Conservation (phyloP, 2,113 vertebrate genomes). For the Gambusia holbrooki region DNA sequence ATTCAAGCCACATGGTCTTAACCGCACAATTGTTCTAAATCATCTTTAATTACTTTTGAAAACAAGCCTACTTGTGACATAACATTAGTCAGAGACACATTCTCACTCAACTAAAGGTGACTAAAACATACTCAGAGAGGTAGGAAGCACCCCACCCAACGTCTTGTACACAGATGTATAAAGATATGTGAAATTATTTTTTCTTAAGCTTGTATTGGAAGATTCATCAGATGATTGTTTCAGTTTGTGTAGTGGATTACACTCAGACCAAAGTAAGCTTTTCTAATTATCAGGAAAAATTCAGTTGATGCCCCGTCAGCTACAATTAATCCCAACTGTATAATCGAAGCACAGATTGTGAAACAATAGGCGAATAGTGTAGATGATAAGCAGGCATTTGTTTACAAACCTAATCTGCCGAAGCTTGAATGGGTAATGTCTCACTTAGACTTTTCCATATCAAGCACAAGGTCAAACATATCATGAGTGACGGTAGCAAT, state of each 20-base stretch:
- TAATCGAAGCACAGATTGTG: conserved; percentile 26
- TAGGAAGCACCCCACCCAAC: neutral
- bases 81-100: neutral
- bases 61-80: conserved; percentile 19
- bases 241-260: neutral
- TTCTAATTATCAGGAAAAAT: conserved; percentile 5
- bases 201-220: neutral
- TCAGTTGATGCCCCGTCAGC: conserved; percentile 28
- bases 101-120: neutral
- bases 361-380: conserved; percentile 10
- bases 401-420: neutral
- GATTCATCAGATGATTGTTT: neutral
- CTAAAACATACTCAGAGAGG: neutral
- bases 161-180: neutral
- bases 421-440: neutral
- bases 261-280: conserved; percentile 14
- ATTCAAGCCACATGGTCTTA: conserved; percentile 28
- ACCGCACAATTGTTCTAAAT: conserved; percentile 13
- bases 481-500: neutral
- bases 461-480: neutral
- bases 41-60: conserved; percentile 27
- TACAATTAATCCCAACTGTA: conserved; percentile 34
- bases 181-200: neutral
- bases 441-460: neutral
- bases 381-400: conserved; percentile 1